These are phyloP conservation scores for Muricea muricata DNA, from an alignment of 92 coral and sea anemone species.

Conservation along the genomic window DNA sequence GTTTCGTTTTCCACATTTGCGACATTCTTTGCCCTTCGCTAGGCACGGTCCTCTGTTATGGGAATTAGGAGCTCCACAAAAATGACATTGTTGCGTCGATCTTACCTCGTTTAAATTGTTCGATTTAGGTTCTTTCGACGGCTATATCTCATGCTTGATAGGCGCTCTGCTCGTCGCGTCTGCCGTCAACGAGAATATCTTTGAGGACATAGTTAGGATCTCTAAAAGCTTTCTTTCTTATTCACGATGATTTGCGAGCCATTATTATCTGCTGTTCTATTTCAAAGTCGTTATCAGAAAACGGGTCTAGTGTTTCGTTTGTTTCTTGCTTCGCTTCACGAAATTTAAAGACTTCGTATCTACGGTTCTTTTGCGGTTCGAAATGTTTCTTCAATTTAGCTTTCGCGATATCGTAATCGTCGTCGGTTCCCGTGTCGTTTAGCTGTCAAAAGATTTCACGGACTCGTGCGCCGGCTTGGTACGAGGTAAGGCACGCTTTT, in stretches of 20 bases:
- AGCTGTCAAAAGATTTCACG: too few relatives aligned
- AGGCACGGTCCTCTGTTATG: background rate
- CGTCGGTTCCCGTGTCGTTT: too few relatives aligned
- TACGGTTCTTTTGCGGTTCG: too few relatives aligned
- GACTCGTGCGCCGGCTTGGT: too few relatives aligned
- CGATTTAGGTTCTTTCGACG: slow-evolving; percentile 5
- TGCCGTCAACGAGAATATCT: slow-evolving; percentile 14
- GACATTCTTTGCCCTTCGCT: slow-evolving; percentile 6
- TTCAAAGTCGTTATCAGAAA: background rate
- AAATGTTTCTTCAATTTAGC: too few relatives aligned
- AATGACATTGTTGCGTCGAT: background rate
- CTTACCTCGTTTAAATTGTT: too few relatives aligned
- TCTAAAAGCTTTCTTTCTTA: slow-evolving; percentile 19
- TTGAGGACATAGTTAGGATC: slow-evolving; percentile 10
- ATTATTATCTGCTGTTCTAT: background rate
- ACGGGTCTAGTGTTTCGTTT: background rate
- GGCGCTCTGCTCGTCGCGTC: slow-evolving; percentile 16
- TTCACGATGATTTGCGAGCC: background rate
- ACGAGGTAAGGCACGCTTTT: too few relatives aligned
- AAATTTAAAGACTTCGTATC: too few relatives aligned
- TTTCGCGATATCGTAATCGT: too few relatives aligned
- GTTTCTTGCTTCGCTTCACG: background rate
- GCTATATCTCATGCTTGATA: slow-evolving; percentile 26
- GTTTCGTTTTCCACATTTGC: too few relatives aligned
- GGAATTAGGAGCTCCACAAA: background rate